phyloP scores from a whole-genome alignment of 2,888 invertebrate genomes.

The Schizotus pectinicornis region DNA sequence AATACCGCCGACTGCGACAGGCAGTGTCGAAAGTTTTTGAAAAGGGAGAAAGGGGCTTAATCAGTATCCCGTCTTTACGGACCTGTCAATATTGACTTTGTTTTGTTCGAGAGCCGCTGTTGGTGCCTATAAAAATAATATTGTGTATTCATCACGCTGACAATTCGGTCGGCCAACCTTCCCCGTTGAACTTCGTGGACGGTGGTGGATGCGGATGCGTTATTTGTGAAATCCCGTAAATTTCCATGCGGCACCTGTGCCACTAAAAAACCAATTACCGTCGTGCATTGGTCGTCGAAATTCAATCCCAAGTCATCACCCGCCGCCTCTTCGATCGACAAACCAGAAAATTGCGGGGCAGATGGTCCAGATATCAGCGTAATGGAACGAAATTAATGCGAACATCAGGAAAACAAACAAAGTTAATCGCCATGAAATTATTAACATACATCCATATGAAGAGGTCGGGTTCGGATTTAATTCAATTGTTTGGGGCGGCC shows the following conservation, averaged over 20 bases:
- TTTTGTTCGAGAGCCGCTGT: no score
- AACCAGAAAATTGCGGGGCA: constrained; percentile 22
- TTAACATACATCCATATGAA: constrained; percentile 30
- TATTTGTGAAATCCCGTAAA: constrained; percentile 12
- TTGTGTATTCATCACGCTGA: no score
- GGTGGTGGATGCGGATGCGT: not conserved
- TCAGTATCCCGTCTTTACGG: no score
- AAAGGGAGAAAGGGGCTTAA: no score
- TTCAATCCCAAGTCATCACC: constrained; percentile 20
- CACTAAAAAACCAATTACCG: constrained; percentile 19
- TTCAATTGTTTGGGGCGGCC: constrained; percentile 9
- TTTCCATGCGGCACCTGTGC: constrained; percentile 16
- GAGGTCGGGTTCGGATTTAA: constrained; percentile 7
- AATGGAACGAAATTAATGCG: constrained; percentile 38
- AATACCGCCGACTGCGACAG: no score
- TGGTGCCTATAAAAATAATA: no score
- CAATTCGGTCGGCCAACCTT: not conserved
- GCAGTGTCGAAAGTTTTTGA: no score
- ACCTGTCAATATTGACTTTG: no score
- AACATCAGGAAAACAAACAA: constrained; percentile 24
- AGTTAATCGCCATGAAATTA: constrained; percentile 34
- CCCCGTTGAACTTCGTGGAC: not conserved
- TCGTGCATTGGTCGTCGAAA: constrained; percentile 7
- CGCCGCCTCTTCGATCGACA: constrained; percentile 14
- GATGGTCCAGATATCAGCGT: constrained; percentile 32